Conservation (phyloP, 2,797 vertebrate species). For the Botia kubotai region DNA sequence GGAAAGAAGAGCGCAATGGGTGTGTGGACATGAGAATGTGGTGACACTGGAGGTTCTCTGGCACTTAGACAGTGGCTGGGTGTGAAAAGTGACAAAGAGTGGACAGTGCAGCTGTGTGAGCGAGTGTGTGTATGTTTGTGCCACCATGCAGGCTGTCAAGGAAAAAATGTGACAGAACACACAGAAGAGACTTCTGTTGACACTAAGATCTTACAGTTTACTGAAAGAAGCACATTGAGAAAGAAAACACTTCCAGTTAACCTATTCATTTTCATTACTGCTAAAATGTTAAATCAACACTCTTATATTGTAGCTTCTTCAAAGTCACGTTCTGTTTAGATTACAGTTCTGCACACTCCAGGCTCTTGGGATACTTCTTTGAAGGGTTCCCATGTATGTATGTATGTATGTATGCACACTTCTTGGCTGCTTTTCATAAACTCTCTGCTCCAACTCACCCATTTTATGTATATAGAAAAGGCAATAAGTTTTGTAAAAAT, state of each 20-base stretch:
- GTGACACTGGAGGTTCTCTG: constrained; percentile 49
- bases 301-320: background rate
- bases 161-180: constrained; percentile 8
- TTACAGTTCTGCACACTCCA: background rate
- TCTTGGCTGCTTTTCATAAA: too few species aligned
- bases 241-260: background rate
- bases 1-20: constrained; percentile 50
- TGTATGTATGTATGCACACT: background rate
- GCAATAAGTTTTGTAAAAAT: background rate
- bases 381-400: too few species aligned
- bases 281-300: too few species aligned
- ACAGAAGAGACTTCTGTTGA: background rate
- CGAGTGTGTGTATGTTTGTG: constrained; percentile 36
- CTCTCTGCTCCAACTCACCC: too few species aligned
- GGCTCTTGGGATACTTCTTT: too few species aligned
- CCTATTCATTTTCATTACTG: too few species aligned
- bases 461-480: too few species aligned
- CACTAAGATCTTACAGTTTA: background rate
- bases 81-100: constrained; percentile 53
- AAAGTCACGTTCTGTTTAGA: background rate
- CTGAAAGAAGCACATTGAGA: background rate
- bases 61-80: constrained; percentile 51
- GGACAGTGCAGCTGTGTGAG: constrained; percentile 43
- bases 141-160: constrained; percentile 16
- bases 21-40: constrained; percentile 32